phyloP scores from a whole-genome alignment of 2,797 vertebrate species.

The Cryptoblepharus egeriae region DNA sequence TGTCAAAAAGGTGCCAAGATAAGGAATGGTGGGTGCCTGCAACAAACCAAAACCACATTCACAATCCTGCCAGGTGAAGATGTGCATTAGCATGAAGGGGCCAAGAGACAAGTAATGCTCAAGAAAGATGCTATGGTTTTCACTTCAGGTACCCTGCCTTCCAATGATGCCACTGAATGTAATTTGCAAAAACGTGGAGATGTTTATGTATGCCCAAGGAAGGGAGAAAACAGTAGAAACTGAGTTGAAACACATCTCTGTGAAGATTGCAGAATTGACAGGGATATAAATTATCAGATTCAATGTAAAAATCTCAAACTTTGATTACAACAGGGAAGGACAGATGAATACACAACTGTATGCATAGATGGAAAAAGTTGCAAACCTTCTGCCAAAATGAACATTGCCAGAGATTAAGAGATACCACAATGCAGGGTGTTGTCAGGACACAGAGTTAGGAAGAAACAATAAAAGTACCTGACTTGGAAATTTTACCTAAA shows the following conservation, averaged over 20 bases:
- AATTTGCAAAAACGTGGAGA: neutral
- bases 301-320: neutral
- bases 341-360: neutral
- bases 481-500: neutral
- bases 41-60: neutral
- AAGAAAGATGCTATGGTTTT: neutral
- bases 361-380: too few relatives aligned
- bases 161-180: neutral
- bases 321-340: neutral
- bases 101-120: neutral
- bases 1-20: conserved; percentile 90
- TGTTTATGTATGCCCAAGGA: neutral
- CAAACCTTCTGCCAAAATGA: neutral
- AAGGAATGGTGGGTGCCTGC: conserved; percentile 76
- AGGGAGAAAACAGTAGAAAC: neutral
- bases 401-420: neutral
- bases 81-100: neutral
- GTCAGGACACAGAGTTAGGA: too few relatives aligned
- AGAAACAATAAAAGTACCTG: too few relatives aligned
- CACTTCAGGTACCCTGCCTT: neutral
- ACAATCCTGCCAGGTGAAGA: neutral
- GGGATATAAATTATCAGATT: neutral
- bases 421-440: neutral
- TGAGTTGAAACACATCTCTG: neutral
- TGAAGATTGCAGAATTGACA: neutral